Evolutionary conservation across 2,797 vertebrate genomes (phyloP).

Genomic region (Onychomys torridus): DNA sequence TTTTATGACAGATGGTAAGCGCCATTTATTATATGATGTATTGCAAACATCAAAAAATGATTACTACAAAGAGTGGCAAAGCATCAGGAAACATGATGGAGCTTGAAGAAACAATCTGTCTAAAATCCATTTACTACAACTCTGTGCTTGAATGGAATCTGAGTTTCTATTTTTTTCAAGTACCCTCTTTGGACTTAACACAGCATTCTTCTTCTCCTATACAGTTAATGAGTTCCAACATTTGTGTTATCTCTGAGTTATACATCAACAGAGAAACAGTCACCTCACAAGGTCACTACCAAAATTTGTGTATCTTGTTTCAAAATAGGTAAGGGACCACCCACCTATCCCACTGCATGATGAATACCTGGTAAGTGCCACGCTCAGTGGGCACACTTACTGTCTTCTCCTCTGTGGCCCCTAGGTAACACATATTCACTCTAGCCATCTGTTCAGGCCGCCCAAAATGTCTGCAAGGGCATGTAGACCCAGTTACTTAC

Average conservation of each 20-base stretch:
- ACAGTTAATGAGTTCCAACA: background rate
- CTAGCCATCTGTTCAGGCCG: background rate
- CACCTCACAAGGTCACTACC: background rate
- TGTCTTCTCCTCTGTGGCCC: background rate
- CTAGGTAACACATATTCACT: fast-evolving
- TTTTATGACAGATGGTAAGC: constrained; percentile 58
- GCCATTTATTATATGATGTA: constrained; percentile 67
- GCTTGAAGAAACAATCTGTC: constrained; percentile 58
- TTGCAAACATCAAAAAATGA: constrained; percentile 57
- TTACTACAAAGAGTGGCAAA: constrained; percentile 64
- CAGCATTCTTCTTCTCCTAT: background rate
- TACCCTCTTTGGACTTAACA: background rate
- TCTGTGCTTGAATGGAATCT: background rate
- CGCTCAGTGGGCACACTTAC: fast-evolving
- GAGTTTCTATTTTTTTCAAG: background rate
- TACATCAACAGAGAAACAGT: background rate
- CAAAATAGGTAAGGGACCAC: background rate
- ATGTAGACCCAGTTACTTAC: background rate
- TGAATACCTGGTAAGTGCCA: background rate
- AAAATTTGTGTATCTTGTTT: background rate
- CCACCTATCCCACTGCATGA: background rate
- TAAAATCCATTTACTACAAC: constrained; percentile 58
- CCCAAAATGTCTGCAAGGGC: background rate
- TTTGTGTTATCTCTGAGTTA: background rate
- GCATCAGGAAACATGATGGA: constrained; percentile 43